Base-by-base conservation (phyloP, 2,888 invertebrate species). In the Neoaliturus tenellus region DNA sequence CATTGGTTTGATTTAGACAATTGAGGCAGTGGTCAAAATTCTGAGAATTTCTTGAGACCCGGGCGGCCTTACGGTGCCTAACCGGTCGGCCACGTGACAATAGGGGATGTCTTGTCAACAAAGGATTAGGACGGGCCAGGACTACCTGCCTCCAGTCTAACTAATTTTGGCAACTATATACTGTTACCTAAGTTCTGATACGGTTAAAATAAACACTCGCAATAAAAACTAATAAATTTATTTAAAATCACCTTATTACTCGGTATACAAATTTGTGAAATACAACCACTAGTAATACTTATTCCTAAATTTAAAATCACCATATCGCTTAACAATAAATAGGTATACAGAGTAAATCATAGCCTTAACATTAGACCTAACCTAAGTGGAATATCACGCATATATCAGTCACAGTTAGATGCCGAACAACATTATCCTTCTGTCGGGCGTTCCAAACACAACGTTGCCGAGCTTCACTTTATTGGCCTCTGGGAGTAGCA, bases 371-470 rank as follows among this genome's bases (percentile, higher is more conserved):
- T 28, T 28, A 12, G n/a, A 20, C 28, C 31, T 62, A 62, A 62
- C 28, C 62, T 62, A 75, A 12, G 25, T 31, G 55, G 35, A n/a
- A 33, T 44, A 75, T 75, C 75, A 75, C 75, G 62, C 14, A 28
- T 62, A 62, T 41, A n/a, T 4, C 17, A 44, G 31, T 35, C 31
- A 35, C 44, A 67, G 41, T 85, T 86, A 86, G 62, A 86, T 84
- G 51, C 85, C 86, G 73, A 86, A 86, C 28, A 87, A 78, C 39
- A 87, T 85, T 69, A 87, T 87, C 81, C 87, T 86, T 12, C 85
- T 85, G 39, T 84, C 84, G 12, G 86, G 87, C 39, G 84, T 82
- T 51, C 83, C 85, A 17, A 87, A 85, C 44, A 86, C 84, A 71
- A 87, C 86, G 44, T 86, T 86, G 48, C 85, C 86, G 33, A 83